phyloP scores from a whole-genome alignment of 2,113 vertebrate genomes.

The Xiphophorus hellerii region DNA sequence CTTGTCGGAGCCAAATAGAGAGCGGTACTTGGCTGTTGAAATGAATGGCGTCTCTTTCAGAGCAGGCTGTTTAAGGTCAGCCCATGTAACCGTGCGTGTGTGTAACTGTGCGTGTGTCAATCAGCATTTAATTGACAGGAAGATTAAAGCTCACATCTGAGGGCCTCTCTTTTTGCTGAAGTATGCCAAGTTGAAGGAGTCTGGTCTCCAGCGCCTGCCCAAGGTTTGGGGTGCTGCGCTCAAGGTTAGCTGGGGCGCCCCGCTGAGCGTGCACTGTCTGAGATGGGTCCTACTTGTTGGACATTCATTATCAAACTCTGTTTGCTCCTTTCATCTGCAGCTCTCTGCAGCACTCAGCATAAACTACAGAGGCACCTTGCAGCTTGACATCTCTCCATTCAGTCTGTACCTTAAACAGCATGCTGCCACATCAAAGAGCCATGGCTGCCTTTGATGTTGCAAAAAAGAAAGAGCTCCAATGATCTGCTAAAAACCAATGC shows the following conservation, averaged over 20 bases:
- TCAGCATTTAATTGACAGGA: conserved; percentile 76
- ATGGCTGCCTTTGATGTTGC: conserved; percentile 91
- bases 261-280: conserved; percentile 72
- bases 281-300: conserved; percentile 88
- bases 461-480: conserved; percentile 93
- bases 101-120: conserved; percentile 51
- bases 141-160: conserved; percentile 79
- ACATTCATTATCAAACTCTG: conserved; percentile 96
- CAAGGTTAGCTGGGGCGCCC: conserved; percentile 75
- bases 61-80: conserved; percentile 18
- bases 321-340: conserved; percentile 95
- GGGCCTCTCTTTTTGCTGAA: conserved; percentile 48
- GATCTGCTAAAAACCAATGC: conserved; percentile 91
- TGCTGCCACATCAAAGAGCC: conserved; percentile 93
- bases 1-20: conserved; percentile 20
- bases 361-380: conserved; percentile 98
- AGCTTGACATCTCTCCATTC: conserved; percentile 98
- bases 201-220: conserved; percentile 64
- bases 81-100: conserved; percentile 42
- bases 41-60: conserved; percentile 46
- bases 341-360: conserved; percentile 91
- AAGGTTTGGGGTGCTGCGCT: conserved; percentile 71
- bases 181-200: conserved; percentile 61
- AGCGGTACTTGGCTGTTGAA: conserved; percentile 39
- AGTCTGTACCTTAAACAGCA: conserved; percentile 98